Conservation (phyloP, 2,113 vertebrate species). For the Clarias magur region DNA sequence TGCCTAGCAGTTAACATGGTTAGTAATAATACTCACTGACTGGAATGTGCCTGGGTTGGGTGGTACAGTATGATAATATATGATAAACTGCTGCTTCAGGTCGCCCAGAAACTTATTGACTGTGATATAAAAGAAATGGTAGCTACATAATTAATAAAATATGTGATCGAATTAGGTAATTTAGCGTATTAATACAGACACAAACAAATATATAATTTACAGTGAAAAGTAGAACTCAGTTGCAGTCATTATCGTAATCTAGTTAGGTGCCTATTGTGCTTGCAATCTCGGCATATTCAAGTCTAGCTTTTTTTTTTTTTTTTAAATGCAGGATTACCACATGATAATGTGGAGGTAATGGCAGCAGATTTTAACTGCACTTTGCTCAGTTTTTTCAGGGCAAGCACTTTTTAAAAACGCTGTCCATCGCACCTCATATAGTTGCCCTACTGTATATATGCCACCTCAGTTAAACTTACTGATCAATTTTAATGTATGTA, state of each 20-base stretch:
- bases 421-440: background rate
- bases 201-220: background rate
- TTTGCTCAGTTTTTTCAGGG: background rate
- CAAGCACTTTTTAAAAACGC: background rate
- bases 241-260: background rate
- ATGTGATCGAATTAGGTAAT: background rate
- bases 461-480: background rate
- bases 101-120: no score
- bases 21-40: background rate
- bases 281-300: background rate
- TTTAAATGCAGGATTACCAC: background rate
- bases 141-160: background rate
- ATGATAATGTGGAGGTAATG: no score
- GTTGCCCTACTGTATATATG: no score
- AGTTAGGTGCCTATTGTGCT: background rate
- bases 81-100: no score
- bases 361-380: background rate
- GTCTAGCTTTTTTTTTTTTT: background rate
- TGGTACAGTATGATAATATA: background rate
- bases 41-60: background rate
- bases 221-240: background rate
- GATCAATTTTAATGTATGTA: background rate
- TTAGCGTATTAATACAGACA: background rate
- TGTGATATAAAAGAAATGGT: background rate
- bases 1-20: background rate